Evolutionary conservation across 2,888 invertebrate species (phyloP).

Genomic region (Diaprepes abbreviatus): DNA sequence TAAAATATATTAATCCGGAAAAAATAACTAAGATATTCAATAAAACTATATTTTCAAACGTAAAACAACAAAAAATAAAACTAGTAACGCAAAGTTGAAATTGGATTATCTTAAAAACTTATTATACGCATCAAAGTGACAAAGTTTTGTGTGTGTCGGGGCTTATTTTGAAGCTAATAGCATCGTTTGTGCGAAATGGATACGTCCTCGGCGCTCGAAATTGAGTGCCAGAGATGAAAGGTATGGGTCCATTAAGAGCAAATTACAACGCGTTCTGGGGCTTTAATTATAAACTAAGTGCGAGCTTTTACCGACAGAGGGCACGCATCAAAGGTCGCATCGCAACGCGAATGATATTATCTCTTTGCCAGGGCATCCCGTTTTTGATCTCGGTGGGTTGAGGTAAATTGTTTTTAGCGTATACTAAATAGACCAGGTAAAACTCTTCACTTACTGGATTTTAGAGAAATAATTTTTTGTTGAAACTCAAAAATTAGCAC

Average conservation of each 20-base stretch:
- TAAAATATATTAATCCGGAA: too few species aligned
- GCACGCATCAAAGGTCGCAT: constrained; percentile 57
- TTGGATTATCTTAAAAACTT: constrained; percentile 45
- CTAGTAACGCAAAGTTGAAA: constrained; percentile 32
- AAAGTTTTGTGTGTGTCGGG: constrained; percentile 46
- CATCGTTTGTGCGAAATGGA: constrained; percentile 53
- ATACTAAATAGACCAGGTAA: too few species aligned
- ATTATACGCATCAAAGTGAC: constrained; percentile 47
- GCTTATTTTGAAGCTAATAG: constrained; percentile 49
- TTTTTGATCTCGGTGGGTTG: constrained; percentile 5
- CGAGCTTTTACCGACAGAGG: constrained; percentile 54
- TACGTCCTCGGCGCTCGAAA: constrained; percentile 50
- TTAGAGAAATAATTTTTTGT: too few species aligned
- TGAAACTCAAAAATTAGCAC: too few species aligned
- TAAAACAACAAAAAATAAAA: constrained; percentile 6
- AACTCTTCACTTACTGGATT: too few species aligned
- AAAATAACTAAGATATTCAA: too few species aligned
- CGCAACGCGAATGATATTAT: constrained; percentile 24
- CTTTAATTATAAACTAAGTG: constrained; percentile 64
- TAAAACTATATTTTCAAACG: too few species aligned
- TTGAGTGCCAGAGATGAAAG: constrained; percentile 61
- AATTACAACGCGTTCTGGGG: constrained; percentile 61
- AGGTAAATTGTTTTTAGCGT: constrained; percentile 1
- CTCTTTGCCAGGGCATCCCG: constrained; percentile 21
- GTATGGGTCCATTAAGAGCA: constrained; percentile 62